Evolutionary conservation across 2,888 invertebrate genomes (phyloP).

Genomic region (Deilephila porcellus): DNA sequence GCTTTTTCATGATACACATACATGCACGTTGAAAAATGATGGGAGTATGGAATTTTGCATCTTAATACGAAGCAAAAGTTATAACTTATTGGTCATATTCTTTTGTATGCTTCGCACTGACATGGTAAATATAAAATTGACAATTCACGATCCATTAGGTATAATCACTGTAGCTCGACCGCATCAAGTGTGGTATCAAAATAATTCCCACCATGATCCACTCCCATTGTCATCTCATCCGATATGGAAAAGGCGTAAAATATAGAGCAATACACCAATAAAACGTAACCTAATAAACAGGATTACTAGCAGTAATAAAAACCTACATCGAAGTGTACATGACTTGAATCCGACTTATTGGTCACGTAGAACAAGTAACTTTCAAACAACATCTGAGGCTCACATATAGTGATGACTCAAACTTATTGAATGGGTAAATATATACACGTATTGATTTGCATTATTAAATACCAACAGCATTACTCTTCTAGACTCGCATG

Average conservation of each 20-base stretch:
- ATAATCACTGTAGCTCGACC: neutral
- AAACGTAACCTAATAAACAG: constrained; percentile 21
- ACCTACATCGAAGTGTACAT: constrained; percentile 17
- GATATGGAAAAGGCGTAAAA: neutral
- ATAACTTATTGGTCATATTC: too few relatives aligned
- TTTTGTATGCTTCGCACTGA: too few relatives aligned
- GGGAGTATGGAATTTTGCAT: too few relatives aligned
- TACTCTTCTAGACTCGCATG: neutral
- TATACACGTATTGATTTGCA: constrained; percentile 28
- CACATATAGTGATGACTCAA: constrained; percentile 33
- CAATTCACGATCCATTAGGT: neutral
- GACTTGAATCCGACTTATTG: constrained; percentile 29
- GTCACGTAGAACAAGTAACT: constrained; percentile 32
- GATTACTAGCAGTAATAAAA: constrained; percentile 24
- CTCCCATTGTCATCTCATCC: neutral
- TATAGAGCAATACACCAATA: constrained; percentile 12
- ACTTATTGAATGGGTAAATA: constrained; percentile 29
- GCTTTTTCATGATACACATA: neutral
- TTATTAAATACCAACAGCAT: constrained; percentile 17
- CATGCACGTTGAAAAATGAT: neutral
- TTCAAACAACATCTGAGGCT: constrained; percentile 27
- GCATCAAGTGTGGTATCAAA: neutral
- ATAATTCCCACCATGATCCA: neutral
- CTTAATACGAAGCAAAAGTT: too few relatives aligned
- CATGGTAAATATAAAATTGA: too few relatives aligned